Evolutionary conservation across 2,797 vertebrate genomes (phyloP), one percentile per base, ranked within the genome.

Genomic region (Gymnoscopelus braueri): DNA sequence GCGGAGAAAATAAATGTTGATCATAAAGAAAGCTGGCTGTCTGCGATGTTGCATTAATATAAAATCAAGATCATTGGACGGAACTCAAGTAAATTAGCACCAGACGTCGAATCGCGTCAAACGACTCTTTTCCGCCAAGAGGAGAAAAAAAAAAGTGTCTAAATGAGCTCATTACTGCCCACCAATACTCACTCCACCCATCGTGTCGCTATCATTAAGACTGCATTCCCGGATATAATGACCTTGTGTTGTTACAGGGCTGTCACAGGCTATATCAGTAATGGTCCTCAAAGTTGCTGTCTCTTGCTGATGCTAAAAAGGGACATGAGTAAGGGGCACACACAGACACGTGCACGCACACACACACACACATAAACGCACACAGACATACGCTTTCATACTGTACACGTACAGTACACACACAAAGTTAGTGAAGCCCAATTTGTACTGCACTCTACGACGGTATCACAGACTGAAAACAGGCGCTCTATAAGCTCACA

Each of bases 191-290:
- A 10, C 56, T 72, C 57, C 66, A 81, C 67, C 59, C 81, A 71
- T 1, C 5, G 32, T 35, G 32, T 35, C 32, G 86, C 79, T 75
- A 86, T 86, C 84, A 90, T 91, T 91, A 89, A 63, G 83, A 44
- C 71, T 60, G 72, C 69, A 80, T 88, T 88, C 86, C 87, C 63
- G 68, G 71, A 67, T 84, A 82, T 92, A 92, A 92, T 91, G 92
- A 92, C 91, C 89, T 90, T 91, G 88, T 89, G 89, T 83, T 85
- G 86, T 82, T 89, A 77, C 82, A 85, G 78, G 65, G 63, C 87
- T 94, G 93, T 93, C 93, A 92, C 47, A 73, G 88, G 75, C 81
- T 81, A 91, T 94, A 88, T 88, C 85, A 77, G 88, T 94, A 94
- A 94, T 93, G 91, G 91, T 83, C 89, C 83, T 91, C 91, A 91